phyloP scores from a whole-genome alignment of 2,888 invertebrate genomes.

The Clivina fossor region DNA sequence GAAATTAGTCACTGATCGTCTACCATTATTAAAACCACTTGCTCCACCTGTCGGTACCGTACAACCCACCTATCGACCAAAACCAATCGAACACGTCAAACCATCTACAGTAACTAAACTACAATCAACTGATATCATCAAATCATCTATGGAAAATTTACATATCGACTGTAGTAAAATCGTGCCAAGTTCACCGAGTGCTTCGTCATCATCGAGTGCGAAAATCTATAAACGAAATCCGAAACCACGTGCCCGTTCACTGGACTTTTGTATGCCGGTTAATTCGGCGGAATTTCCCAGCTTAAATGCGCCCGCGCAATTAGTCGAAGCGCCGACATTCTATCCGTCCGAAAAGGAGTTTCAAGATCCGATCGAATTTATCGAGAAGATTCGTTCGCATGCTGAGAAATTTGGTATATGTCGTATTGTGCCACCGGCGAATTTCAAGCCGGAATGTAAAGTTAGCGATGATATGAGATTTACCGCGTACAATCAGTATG shows the following conservation, averaged over 20 bases:
- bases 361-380: slow-evolving; percentile 81
- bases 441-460: slow-evolving; percentile 79
- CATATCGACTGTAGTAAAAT: slow-evolving; percentile 48
- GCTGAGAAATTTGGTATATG: slow-evolving; percentile 86
- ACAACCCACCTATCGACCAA: slow-evolving; percentile 57
- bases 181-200: slow-evolving; percentile 52
- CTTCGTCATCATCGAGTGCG: slow-evolving; percentile 52
- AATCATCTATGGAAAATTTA: slow-evolving; percentile 24
- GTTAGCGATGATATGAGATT: slow-evolving; percentile 85
- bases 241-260: slow-evolving; percentile 44
- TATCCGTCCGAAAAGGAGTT: slow-evolving; percentile 82
- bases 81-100: slow-evolving; percentile 40
- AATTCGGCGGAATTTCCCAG: slow-evolving; percentile 54
- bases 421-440: slow-evolving; percentile 79
- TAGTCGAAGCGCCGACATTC: slow-evolving; percentile 77
- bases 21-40: slow-evolving; percentile 32
- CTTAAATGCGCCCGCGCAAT: slow-evolving; percentile 55
- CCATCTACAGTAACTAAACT: slow-evolving; percentile 33
- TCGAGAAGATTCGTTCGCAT: slow-evolving; percentile 73
- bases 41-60: slow-evolving; percentile 59
- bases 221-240: slow-evolving; percentile 48
- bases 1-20: slow-evolving; percentile 65
- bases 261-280: slow-evolving; percentile 47
- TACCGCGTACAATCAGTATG: slow-evolving; percentile 85
- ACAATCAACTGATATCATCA: slow-evolving; percentile 11